Evolutionary conservation across 2,888 invertebrate species (phyloP).

Genomic region (Agrilus mali): DNA sequence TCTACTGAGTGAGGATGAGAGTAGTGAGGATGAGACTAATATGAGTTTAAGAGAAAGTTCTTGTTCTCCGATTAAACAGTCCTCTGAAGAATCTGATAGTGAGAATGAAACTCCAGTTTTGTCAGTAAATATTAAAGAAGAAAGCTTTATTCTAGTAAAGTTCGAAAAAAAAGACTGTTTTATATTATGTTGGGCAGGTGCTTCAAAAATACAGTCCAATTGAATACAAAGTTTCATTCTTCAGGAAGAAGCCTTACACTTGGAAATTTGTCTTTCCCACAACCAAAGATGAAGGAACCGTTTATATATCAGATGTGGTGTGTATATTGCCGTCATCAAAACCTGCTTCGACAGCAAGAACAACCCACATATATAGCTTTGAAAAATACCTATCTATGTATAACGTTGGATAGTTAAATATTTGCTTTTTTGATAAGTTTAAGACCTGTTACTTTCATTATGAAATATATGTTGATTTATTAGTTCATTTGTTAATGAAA

Average conservation of each 20-base stretch:
- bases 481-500: too few species aligned
- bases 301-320: not conserved
- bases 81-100: not conserved
- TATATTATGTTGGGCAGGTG: too few species aligned
- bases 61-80: not conserved
- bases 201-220: not conserved
- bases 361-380: not conserved
- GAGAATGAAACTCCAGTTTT: not conserved
- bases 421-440: too few species aligned
- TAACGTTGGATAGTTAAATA: not conserved
- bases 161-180: not conserved
- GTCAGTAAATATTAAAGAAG: not conserved
- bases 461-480: too few species aligned
- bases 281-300: not conserved
- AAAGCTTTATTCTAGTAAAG: not conserved
- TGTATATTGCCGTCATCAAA: not conserved
- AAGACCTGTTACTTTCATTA: too few species aligned
- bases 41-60: not conserved
- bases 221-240: not conserved
- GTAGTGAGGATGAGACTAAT: not conserved
- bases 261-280: conserved; percentile 1
- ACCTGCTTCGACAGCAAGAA: conserved; percentile 1
- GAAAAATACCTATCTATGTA: not conserved
- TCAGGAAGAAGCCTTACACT: not conserved
- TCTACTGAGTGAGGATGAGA: not conserved